These are phyloP conservation scores for Anabas testudineus DNA, from an alignment of 2,797 vertebrate genomes.

Conservation along the genomic window DNA sequence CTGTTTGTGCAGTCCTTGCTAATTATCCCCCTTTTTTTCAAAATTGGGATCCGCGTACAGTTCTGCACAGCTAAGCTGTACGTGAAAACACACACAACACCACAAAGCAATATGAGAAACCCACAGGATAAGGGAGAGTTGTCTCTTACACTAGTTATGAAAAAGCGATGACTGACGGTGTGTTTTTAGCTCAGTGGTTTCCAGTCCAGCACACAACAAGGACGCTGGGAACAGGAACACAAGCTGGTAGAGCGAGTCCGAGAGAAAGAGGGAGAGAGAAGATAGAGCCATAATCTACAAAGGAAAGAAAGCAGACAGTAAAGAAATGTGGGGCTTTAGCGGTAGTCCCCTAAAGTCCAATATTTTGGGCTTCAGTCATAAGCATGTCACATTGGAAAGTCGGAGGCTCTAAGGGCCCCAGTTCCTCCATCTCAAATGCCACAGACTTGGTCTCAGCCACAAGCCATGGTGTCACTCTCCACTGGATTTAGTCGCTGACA, in stretches of 20 bases:
- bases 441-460: conserved; percentile 78
- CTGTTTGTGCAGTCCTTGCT: conserved; percentile 21
- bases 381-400: conserved; percentile 74
- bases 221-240: conserved; percentile 60
- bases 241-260: conserved; percentile 31
- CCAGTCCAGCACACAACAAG: conserved; percentile 40
- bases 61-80: conserved; percentile 23
- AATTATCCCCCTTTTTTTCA: conserved; percentile 25
- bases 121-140: conserved; percentile 36
- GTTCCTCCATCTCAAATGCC: conserved; percentile 77
- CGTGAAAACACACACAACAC: conserved; percentile 19
- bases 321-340: conserved; percentile 59
- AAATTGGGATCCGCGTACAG: conserved; percentile 36
- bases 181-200: conserved; percentile 55
- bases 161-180: conserved; percentile 38
- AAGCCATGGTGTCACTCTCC: conserved; percentile 73
- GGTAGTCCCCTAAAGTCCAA: conserved; percentile 54
- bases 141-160: conserved; percentile 38
- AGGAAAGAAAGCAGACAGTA: conserved; percentile 59
- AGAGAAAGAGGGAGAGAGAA: conserved; percentile 14
- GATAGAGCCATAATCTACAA: conserved; percentile 56
- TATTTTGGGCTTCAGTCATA: conserved; percentile 68
- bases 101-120: conserved; percentile 36
- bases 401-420: conserved; percentile 61
- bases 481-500: conserved; percentile 76